Evolutionary conservation across 2,888 invertebrate species (phyloP).

Genomic region (Trypoxylon attenuatum): DNA sequence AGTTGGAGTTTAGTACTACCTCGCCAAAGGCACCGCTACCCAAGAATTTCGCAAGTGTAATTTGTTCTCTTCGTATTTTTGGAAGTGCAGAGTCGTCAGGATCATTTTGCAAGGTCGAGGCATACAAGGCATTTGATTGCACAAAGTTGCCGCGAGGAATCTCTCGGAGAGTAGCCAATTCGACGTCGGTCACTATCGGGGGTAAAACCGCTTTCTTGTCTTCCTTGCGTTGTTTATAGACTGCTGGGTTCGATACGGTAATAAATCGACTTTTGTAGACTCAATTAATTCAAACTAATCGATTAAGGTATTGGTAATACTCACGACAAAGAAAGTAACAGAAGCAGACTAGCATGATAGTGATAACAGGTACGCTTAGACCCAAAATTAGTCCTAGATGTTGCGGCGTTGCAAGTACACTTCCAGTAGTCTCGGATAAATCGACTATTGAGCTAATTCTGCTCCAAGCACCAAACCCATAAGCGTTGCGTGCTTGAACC

Average conservation of each 20-base stretch:
- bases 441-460: slow-evolving; percentile 80
- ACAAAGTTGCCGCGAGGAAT: slow-evolving; percentile 86
- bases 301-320: slow-evolving; percentile 51
- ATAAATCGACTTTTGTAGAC: slow-evolving; percentile 48
- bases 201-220: slow-evolving; percentile 82
- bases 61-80: slow-evolving; percentile 90
- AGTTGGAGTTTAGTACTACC: slow-evolving; percentile 71
- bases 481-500: slow-evolving; percentile 85
- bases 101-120: slow-evolving; percentile 79
- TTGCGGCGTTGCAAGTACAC: slow-evolving; percentile 75
- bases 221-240: slow-evolving; percentile 79
- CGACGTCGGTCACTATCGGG: slow-evolving; percentile 83
- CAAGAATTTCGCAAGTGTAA: slow-evolving; percentile 90
- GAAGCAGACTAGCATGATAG: slow-evolving; percentile 68
- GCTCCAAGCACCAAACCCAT: slow-evolving; percentile 90
- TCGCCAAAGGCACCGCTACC: slow-evolving; percentile 98
- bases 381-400: slow-evolving; percentile 79
- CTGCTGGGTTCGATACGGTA: too few relatives aligned
- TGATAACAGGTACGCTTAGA: slow-evolving; percentile 78
- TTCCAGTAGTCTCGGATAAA: slow-evolving; percentile 74
- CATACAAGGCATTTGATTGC: slow-evolving; percentile 91
- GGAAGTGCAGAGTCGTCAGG: slow-evolving; percentile 88
- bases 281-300: neutral
- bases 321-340: slow-evolving; percentile 77
- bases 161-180: slow-evolving; percentile 90